A percentile compares a stretch with the other conserved stretches of the same genome.
These are phyloP conservation scores for Hormaphis cornu DNA, from an alignment of 1,140 invertebrate genomes.

Conservation along the genomic window DNA sequence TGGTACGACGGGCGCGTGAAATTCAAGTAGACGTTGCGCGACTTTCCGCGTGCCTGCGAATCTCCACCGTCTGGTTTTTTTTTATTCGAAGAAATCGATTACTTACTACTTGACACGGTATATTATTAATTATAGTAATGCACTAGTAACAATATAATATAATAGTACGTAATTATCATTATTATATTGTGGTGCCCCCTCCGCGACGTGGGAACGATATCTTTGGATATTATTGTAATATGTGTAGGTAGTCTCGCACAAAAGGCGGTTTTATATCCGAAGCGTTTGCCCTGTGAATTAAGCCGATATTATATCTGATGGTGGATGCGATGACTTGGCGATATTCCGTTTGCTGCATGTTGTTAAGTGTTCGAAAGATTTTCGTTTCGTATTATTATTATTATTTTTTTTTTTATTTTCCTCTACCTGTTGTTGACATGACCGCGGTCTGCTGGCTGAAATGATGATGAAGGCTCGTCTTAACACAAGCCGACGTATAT, in stretches of 20 bases:
- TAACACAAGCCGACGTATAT: conserved; percentile 28
- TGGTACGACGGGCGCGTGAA: too few relatives aligned
- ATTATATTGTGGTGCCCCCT: not conserved
- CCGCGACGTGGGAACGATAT: not conserved
- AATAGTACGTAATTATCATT: not conserved
- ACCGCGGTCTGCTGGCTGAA: conserved; percentile 20
- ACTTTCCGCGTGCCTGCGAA: too few relatives aligned
- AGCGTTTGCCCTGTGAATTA: conserved; percentile 27
- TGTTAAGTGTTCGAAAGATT: conserved; percentile 31
- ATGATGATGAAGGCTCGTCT: conserved; percentile 30
- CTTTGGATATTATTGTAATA: not conserved
- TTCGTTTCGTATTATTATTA: conserved; percentile 30
- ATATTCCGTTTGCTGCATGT: conserved; percentile 19
- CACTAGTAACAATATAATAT: not conserved
- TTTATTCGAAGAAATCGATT: not conserved
- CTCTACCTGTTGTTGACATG: conserved; percentile 32
- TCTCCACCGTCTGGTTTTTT: too few relatives aligned
- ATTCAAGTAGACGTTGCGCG: too few relatives aligned
- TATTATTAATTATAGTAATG: not conserved
- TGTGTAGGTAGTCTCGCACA: conserved; percentile 10
- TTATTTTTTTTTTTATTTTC: too few relatives aligned
- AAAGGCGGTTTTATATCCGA: conserved; percentile 26
- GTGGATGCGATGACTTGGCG: conserved; percentile 25
- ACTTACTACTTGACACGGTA: not conserved
- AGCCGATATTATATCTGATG: conserved; percentile 32